Evolutionary conservation across 2,888 invertebrate genomes (phyloP), one percentile per base, ranked within the genome.

Genomic region (Scaptomyza tumidula): DNA sequence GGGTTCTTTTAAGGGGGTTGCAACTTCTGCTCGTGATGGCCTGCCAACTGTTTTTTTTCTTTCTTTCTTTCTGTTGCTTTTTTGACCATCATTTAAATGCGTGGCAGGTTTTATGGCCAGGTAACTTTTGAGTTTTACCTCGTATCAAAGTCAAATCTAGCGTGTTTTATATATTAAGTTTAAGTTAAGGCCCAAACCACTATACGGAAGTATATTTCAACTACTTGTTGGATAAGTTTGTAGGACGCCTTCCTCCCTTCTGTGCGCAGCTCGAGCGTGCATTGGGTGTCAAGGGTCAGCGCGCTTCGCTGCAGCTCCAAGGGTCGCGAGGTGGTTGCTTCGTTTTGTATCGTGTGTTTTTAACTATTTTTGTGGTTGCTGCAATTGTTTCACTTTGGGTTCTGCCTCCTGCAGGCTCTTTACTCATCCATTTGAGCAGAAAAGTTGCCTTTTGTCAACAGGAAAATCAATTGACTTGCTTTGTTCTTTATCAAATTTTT

Each of bases 61-160:
- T 24, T 24, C 24, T 39, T 44, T 4, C 3, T 24, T 24, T 24
- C 24, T 24, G 24, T 24, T 24, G 24, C 24, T 24, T 5, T 29
- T 49, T 43, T 27, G 56, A 37, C 27, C 76, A 83, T 80, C 86
- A 80, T 86, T 84, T 84, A 84, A 86, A 86, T 86, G 70, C 80
- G 67, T 56, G 69, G 67, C 76, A 77, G 75, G 82, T 87, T 82
- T 81, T 81, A 87, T 87, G 72, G 52, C 44, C 71, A 72, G 75
- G 66, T 72, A 81, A 81, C 68, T 78, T 82, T 78, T 84, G 58
- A 75, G 64, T 68, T 56, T 52, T 37, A 24, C 24, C 37, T 59
- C 31, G 41, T 31, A 53, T 54, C 60, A 45, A 66, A 54, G 62
- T 31, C 44, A 59, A 60, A 75, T 53, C 60, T 54, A 29, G 14